These are phyloP conservation scores for Steromphala cineraria DNA, from an alignment of 2,888 invertebrate species.

Conservation along the genomic window DNA sequence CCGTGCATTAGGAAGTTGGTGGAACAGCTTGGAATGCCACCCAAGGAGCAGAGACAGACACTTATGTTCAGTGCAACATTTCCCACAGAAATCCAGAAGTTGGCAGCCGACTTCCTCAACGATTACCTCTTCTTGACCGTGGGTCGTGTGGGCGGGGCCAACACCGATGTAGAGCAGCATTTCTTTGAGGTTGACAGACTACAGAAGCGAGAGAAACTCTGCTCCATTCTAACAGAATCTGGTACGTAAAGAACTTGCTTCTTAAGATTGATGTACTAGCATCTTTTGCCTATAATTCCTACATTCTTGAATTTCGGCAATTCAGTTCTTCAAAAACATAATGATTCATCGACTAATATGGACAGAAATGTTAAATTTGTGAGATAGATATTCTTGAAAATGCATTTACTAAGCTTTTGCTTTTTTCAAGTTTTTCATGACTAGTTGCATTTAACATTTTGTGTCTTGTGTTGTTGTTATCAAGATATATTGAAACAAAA, in stretches of 20 bases:
- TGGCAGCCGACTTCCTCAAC: constrained; percentile 86
- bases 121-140: constrained; percentile 91
- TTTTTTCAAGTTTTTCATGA: no score
- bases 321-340: no score
- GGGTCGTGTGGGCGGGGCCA: constrained; percentile 95
- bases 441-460: no score
- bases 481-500: no score
- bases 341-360: no score
- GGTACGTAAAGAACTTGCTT: constrained; percentile 48
- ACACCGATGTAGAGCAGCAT: constrained; percentile 91
- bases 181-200: constrained; percentile 78
- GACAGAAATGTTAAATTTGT: no score
- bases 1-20: constrained; percentile 70
- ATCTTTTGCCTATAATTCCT: no score
- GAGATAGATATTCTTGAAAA: no score
- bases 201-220: constrained; percentile 85
- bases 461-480: no score
- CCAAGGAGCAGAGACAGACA: constrained; percentile 76
- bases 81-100: constrained; percentile 83
- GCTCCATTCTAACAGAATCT: constrained; percentile 80
- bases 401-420: no score
- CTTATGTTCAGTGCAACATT: constrained; percentile 89
- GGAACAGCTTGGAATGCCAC: constrained; percentile 67
- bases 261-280: no score
- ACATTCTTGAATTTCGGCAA: no score